These are phyloP conservation scores for Drosophila paramelanica DNA, from an alignment of 2,888 invertebrate species.

Conservation along the genomic window DNA sequence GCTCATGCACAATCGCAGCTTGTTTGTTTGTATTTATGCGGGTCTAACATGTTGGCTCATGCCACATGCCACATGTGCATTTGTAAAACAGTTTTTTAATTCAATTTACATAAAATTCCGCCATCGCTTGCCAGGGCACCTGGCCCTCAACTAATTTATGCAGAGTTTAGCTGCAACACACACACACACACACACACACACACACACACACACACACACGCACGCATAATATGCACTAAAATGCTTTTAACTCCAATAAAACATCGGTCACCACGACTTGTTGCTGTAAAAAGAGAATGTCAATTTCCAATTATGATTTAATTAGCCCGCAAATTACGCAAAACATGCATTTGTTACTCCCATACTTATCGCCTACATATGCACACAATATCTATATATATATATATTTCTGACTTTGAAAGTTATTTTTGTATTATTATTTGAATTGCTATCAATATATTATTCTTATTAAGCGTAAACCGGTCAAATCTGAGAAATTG, in stretches of 20 bases:
- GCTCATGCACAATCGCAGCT: neutral
- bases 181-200: neutral
- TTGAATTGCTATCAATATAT: too few relatives aligned
- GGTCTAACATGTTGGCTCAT: neutral
- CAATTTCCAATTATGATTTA: conserved; percentile 9
- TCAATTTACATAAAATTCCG: conserved; percentile 25
- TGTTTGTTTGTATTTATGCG: conserved; percentile 1
- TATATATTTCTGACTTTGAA: neutral
- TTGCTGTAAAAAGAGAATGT: conserved; percentile 1
- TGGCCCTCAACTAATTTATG: conserved; percentile 32
- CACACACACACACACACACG: too few relatives aligned
- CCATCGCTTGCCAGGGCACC: conserved; percentile 1
- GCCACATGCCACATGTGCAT: conserved; percentile 11
- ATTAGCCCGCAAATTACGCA: neutral
- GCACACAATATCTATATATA: neutral
- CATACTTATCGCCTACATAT: neutral
- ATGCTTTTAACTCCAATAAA: conserved; percentile 2
- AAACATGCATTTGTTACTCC: too few relatives aligned
- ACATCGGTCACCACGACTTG: conserved; percentile 4
- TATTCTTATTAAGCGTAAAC: too few relatives aligned
- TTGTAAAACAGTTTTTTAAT: conserved; percentile 29
- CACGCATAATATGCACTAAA: neutral
- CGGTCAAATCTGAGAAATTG: neutral
- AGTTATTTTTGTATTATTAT: neutral
- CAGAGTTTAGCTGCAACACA: conserved; percentile 12